phyloP scores from a whole-genome alignment of 1,140 invertebrate species.

The Trichonephila inaurata region DNA sequence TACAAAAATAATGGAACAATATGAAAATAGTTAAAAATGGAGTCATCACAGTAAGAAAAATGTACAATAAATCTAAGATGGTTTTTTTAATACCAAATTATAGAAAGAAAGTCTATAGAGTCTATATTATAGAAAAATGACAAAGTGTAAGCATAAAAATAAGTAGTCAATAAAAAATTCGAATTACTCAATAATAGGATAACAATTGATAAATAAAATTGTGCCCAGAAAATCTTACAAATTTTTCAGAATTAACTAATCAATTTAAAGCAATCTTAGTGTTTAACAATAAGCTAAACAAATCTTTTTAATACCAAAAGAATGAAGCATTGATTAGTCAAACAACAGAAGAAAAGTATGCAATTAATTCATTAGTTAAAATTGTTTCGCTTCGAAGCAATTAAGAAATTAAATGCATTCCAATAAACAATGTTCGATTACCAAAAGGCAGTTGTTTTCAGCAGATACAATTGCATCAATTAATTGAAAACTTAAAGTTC shows the following conservation, averaged over 20 bases:
- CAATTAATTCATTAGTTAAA: constrained; percentile 42
- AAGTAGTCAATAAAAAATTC: too few relatives aligned
- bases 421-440: constrained; percentile 59
- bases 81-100: too few relatives aligned
- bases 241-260: not conserved
- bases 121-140: too few relatives aligned
- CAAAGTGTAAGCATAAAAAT: too few relatives aligned
- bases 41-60: too few relatives aligned
- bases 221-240: not conserved
- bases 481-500: constrained; percentile 51
- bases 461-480: constrained; percentile 40
- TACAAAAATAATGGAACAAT: too few relatives aligned
- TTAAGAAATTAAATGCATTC: constrained; percentile 48
- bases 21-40: too few relatives aligned
- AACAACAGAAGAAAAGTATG: constrained; percentile 13
- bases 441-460: constrained; percentile 19
- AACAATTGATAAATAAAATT: too few relatives aligned
- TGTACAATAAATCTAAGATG: too few relatives aligned
- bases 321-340: not conserved
- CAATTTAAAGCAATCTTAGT: not conserved
- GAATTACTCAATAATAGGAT: too few relatives aligned
- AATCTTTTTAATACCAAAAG: not conserved
- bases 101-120: too few relatives aligned
- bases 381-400: constrained; percentile 43
- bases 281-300: not conserved